Evolutionary conservation across 2,888 invertebrate species (phyloP), one percentile per base, ranked within the genome.

Genomic region (Conchocele bisecta): DNA sequence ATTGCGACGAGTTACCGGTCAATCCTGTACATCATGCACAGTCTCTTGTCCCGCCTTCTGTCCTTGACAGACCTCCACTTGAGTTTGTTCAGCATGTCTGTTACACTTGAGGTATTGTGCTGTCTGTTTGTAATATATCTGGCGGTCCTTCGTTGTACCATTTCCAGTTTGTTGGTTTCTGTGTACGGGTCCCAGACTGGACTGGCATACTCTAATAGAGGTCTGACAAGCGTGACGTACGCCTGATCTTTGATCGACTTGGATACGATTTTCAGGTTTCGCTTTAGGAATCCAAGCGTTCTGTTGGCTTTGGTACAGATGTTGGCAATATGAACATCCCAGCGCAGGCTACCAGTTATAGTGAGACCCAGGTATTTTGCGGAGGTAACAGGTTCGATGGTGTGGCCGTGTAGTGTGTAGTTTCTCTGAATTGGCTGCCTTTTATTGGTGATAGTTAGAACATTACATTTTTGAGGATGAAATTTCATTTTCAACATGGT

Each of bases 401-500:
- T 44, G 3, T 26, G 17, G 13, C 33, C 51, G 13, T 42, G 53
- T 15, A 53, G 37, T 35, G 3, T 39, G 37, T 59, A 66, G 11
- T 22, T 29, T 22, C 28, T 13, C 9, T 44, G 37, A 7, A 56
- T 54, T 0, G 57, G 56, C n/a, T 46, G 48, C 41, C 24, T 33
- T 42, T 71, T 71, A 22, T 39, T 56, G 24, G 51, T 64, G 24
- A 68, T 37, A 7, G 60, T 46, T 11, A 68, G 24, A 6, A 68
- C 51, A 28, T 42, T 56, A 28, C 75, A 71, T 35, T 68, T 75
- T 0, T 46, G 57, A 20, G 67, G 71, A 33, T 71, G 60, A 31
- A 71, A 71, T 17, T 31, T 33, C 65, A 75, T 71, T 56, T 63
- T 60, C 71, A 67, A 75, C 41, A 39, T 59, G 1, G 51, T 26